Percentiles rank a stretch among this genome's conserved stretches.
Conservation (phyloP, 2,113 vertebrate genomes). For the Orientallactaga bullata region DNA sequence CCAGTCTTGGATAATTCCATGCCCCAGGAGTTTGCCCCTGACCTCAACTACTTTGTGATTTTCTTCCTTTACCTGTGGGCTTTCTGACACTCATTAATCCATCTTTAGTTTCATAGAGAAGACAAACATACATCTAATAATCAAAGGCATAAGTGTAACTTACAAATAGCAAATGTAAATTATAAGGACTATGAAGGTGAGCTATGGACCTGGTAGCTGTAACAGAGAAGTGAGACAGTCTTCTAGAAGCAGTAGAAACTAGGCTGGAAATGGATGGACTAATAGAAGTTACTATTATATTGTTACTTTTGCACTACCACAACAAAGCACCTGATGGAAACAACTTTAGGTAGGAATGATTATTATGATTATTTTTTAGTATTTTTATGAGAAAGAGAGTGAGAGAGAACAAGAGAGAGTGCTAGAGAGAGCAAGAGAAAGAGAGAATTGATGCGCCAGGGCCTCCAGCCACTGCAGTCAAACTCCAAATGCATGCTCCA, state of each 20-base stretch:
- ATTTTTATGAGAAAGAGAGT: too few species aligned
- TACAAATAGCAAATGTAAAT: background rate
- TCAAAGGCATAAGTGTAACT: background rate
- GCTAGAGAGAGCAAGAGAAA: too few species aligned
- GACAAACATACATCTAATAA: background rate
- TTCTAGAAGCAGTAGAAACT: background rate
- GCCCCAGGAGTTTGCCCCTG: background rate
- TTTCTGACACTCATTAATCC: background rate
- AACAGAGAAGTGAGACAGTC: background rate
- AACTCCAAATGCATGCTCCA: too few species aligned
- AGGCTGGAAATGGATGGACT: background rate
- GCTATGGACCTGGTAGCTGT: background rate
- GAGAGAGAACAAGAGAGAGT: too few species aligned
- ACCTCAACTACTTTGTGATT: background rate
- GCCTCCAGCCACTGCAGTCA: too few species aligned
- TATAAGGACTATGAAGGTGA: background rate
- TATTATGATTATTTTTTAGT: too few species aligned
- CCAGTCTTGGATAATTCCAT: too few species aligned
- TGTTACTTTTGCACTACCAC: background rate
- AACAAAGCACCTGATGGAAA: background rate
- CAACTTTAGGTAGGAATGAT: too few species aligned
- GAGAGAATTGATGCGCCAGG: too few species aligned
- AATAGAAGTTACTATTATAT: background rate
- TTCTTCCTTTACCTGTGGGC: background rate
- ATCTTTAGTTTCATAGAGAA: background rate